A percentile compares a stretch with the other conserved stretches of the same genome.
Evolutionary conservation across 2,113 vertebrate genomes (phyloP).

Genomic region (Dermatemys mawii): DNA sequence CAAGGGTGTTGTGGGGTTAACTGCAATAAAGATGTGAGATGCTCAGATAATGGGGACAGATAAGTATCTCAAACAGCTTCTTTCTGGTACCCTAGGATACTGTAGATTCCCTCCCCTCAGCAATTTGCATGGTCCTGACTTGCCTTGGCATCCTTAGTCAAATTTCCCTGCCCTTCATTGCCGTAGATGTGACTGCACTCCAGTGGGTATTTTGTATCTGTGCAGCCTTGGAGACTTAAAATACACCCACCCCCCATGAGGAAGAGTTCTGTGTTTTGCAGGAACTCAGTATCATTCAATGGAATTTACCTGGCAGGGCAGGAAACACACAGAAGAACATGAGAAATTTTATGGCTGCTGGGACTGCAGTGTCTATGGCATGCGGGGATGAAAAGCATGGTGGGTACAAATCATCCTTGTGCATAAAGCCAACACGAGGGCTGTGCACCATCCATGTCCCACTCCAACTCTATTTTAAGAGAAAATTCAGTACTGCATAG

Average conservation of each 20-base stretch:
- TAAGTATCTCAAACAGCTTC: background rate
- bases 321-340: background rate
- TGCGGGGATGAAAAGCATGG: background rate
- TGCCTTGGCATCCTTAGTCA: background rate
- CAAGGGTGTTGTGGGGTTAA: background rate
- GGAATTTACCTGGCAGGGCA: background rate
- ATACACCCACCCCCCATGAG: fast-evolving
- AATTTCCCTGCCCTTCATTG: background rate
- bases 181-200: background rate
- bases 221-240: background rate
- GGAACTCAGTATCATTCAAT: background rate
- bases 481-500: fast-evolving
- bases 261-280: background rate
- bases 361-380: background rate
- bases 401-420: background rate
- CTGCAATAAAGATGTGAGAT: fast-evolving
- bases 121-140: background rate
- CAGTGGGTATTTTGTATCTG: background rate
- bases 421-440: background rate
- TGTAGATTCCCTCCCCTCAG: background rate
- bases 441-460: background rate
- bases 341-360: background rate
- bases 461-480: fast-evolving
- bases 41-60: background rate
- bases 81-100: background rate